Percentiles rank a stretch among this genome's conserved stretches.
Evolutionary conservation across 2,797 vertebrate species (phyloP).

Genomic region (Sandelia bainsii): DNA sequence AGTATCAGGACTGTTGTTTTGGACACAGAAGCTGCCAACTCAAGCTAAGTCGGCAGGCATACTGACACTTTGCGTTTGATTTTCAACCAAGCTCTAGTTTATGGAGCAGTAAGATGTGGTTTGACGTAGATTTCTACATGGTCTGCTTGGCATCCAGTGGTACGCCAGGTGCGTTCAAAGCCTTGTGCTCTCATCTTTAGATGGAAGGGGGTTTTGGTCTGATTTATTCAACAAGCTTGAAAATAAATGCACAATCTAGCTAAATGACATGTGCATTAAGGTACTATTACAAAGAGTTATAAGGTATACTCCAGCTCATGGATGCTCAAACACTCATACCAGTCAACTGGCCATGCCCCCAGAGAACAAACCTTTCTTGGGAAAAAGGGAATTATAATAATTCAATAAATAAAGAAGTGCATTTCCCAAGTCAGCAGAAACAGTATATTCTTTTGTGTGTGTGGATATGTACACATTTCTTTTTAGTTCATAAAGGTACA

Average conservation of each 20-base stretch:
- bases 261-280: constrained; percentile 60
- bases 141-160: constrained; percentile 25
- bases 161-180: constrained; percentile 22
- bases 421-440: constrained; percentile 77
- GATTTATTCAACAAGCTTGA: constrained; percentile 52
- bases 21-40: constrained; percentile 19
- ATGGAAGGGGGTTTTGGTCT: constrained; percentile 18
- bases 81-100: constrained; percentile 30
- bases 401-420: constrained; percentile 82
- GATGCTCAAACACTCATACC: constrained; percentile 65
- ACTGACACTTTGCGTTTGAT: constrained; percentile 14
- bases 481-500: constrained; percentile 58
- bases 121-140: constrained; percentile 15
- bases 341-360: constrained; percentile 62
- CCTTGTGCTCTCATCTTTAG: constrained; percentile 34
- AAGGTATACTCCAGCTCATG: constrained; percentile 51
- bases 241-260: constrained; percentile 64
- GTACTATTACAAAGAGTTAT: constrained; percentile 61
- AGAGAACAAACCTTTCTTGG: constrained; percentile 60
- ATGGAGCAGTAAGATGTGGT: constrained; percentile 30
- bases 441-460: constrained; percentile 60
- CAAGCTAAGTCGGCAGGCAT: background rate
- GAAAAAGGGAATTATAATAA: constrained; percentile 70
- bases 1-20: constrained; percentile 19
- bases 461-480: constrained; percentile 28